Percentiles rank a stretch among this genome's conserved stretches.
Evolutionary conservation across 2,888 invertebrate species (phyloP).

Genomic region (Macaria notata): DNA sequence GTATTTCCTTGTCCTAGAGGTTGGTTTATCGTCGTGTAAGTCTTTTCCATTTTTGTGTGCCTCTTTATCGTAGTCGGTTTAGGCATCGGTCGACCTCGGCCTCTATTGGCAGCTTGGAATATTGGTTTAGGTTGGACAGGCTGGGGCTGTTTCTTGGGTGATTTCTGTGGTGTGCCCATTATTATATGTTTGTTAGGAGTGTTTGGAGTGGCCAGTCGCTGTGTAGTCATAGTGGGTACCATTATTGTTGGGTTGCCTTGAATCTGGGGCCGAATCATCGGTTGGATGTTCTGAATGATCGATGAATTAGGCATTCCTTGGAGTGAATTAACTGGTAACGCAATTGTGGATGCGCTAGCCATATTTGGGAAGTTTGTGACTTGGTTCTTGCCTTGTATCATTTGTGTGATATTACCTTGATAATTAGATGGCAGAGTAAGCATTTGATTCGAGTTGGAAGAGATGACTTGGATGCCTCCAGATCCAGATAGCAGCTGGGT

Average conservation of each 20-base stretch:
- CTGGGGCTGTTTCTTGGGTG: slow-evolving; percentile 74
- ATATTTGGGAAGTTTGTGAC: slow-evolving; percentile 74
- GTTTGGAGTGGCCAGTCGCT: slow-evolving; percentile 70
- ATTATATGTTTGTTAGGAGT: slow-evolving; percentile 72
- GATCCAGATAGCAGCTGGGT: slow-evolving; percentile 69
- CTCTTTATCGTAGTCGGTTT: slow-evolving; percentile 75
- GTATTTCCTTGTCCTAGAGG: slow-evolving; percentile 75
- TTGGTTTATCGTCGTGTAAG: slow-evolving; percentile 73
- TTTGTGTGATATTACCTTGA: slow-evolving; percentile 58
- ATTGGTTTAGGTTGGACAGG: slow-evolving; percentile 77
- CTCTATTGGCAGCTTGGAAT: slow-evolving; percentile 70
- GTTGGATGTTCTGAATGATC: slow-evolving; percentile 76
- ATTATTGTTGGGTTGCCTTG: slow-evolving; percentile 76
- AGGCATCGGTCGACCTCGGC: slow-evolving; percentile 71
- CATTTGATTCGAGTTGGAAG: slow-evolving; percentile 78
- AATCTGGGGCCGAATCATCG: slow-evolving; percentile 75
- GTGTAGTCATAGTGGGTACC: slow-evolving; percentile 72
- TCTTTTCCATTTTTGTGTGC: slow-evolving; percentile 76
- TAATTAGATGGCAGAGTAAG: slow-evolving; percentile 73
- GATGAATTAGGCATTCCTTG: slow-evolving; percentile 74
- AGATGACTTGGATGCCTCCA: slow-evolving; percentile 77
- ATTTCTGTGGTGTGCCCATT: slow-evolving; percentile 67
- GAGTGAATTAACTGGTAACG: slow-evolving; percentile 74
- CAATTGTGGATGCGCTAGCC: slow-evolving; percentile 76
- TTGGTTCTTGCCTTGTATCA: slow-evolving; percentile 75